Evolutionary conservation across 2,113 vertebrate species (phyloP), one percentile per base, ranked within the genome.

Genomic region (Electrona antarctica): DNA sequence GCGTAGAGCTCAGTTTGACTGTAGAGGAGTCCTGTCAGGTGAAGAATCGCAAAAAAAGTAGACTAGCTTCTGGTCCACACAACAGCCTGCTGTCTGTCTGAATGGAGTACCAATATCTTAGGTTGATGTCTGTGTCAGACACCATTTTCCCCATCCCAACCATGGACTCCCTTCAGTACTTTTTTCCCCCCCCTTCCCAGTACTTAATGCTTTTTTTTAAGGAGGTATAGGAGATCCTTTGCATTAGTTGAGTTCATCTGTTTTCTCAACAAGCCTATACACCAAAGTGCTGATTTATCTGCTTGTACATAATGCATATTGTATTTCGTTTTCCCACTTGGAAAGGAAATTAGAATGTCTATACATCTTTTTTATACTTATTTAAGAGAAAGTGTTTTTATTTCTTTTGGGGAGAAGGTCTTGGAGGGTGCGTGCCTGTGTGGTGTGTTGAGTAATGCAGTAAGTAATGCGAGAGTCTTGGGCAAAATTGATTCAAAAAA

Each of bases 201-300:
- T 41, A 41, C 33, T 41, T 41, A 41, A 21, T 41, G 33, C 33
- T 41, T 9, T 41, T 72, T 74, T 63, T 66, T 46, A 77, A 46
- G 15, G 15, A 60, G 71, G 69, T 80, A 60, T 6, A 46, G 12
- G 54, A 59, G 9, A 64, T 59, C 28, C 55, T 79, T 76, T 51
- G 55, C 33, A 67, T 65, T 48, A 76, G 41, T 9, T 60, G 48
- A 28, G 21, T 60, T 79, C 7, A 67, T 78, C 67, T 63, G 78
- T 84, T 45, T 51, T 45, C 69, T 67, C 58, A 78, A 76, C 41
- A 79, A 83, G 68, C 71, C 73, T 59, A 78, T 59, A 78, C 72
- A 86, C 86, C 88, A 87, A 90, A 89, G 81, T 89, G 80, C 89
- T 88, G 74, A 79, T 63, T 78, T 73, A 79, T 61, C 82, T 80